Base-by-base conservation (phyloP, 2,797 vertebrate species). In the Galagoides demidoff region DNA sequence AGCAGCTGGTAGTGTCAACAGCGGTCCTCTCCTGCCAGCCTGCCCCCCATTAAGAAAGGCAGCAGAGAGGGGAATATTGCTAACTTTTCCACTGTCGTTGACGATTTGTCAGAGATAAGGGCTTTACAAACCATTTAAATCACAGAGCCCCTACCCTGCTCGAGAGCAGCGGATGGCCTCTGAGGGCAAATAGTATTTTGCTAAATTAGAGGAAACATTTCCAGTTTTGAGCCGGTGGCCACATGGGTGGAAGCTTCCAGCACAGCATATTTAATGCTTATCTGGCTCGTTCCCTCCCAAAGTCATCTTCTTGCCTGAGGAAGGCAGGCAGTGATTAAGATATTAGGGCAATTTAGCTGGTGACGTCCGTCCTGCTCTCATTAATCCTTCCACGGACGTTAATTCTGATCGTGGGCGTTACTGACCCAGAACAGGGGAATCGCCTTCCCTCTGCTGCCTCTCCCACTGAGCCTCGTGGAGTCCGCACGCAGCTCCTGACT, bases 51-150 rank as follows among this genome's bases (percentile, higher is more conserved):
- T 5, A 4, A 7, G 16, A 27, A 19, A 22, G 57, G 25, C 12
- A 4, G 7, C 0, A 0, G 64, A 63, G 59, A 31, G 20, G 2
- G 2, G 64, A 29, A 10, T 14, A 2, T 12, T 0, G 3, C 34
- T 31, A 5, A 11, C 66, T 57, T 29, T 16, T 20, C 57, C 37
- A 11, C 2, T 0, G 7, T 14, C 3, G 0, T 10, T 45, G 59
- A 37, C 1, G 20, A 6, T 25, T 1, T 22, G 63, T 39, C 7
- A 27, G 84, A 29, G 7, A 55, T 2, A 3, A 45, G 20, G 13
- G 13, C 17, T 43, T 63, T 12, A 7, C 59, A 66, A 14, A 31
- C 79, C 39, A 12, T 29, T 57, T 37, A 3, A 23, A 43, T 45
- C 0, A 0, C 45, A 76, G 34, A 39, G 5, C 17, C 39, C 23